Evolutionary conservation across 2,888 invertebrate species (phyloP).

Genomic region (Eupsilia transversa): DNA sequence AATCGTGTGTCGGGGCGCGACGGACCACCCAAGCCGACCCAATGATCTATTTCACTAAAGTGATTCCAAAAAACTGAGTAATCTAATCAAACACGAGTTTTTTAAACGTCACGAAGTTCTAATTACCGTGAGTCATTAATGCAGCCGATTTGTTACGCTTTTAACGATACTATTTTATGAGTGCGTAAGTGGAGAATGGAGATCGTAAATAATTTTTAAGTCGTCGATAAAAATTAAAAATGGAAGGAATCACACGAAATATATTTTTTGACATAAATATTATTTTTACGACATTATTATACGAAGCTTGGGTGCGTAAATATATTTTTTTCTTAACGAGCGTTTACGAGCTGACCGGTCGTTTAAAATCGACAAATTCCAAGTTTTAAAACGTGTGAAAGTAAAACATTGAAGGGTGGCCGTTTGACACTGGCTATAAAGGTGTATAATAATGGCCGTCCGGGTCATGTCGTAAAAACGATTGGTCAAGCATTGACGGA

Average conservation of each 20-base stretch:
- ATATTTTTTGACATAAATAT: conserved; percentile 78
- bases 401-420: conserved; percentile 83
- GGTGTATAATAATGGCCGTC: conserved; percentile 78
- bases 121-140: conserved; percentile 71
- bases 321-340: conserved; percentile 74
- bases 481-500: conserved; percentile 88
- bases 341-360: conserved; percentile 85
- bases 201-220: conserved; percentile 65
- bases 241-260: conserved; percentile 64
- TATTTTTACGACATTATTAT: conserved; percentile 88
- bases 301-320: conserved; percentile 75
- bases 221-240: conserved; percentile 68
- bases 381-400: conserved; percentile 88
- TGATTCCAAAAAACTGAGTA: conserved; percentile 69
- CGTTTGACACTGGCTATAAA: conserved; percentile 77
- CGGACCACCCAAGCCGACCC: conserved; percentile 80
- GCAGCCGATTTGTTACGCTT: conserved; percentile 69
- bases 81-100: conserved; percentile 74
- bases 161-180: conserved; percentile 57
- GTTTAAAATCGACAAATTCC: conserved; percentile 82
- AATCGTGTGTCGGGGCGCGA: conserved; percentile 74
- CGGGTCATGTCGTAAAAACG: conserved; percentile 83
- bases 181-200: conserved; percentile 58
- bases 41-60: conserved; percentile 75
- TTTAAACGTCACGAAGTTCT: conserved; percentile 74